Conservation (phyloP, 1,140 invertebrate genomes). For the Vanessa atalanta region DNA sequence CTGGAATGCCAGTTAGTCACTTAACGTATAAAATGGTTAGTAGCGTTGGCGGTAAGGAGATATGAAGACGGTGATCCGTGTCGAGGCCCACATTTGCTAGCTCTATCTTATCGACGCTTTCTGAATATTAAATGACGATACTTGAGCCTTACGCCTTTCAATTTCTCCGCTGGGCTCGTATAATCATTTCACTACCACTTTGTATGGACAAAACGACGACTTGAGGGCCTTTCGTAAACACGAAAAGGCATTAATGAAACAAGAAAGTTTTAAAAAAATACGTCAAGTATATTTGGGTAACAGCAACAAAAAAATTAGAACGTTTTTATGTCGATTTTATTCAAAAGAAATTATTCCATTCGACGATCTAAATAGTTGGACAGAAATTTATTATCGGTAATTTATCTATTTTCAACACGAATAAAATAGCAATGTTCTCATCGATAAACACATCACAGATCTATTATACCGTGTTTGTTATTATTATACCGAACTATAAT, state of each 20-base stretch:
- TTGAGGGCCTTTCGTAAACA: conserved; percentile 28
- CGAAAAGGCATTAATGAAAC: conserved; percentile 26
- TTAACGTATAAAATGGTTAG: conserved; percentile 7
- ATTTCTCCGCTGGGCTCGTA: conserved; percentile 52
- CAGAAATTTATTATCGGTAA: background rate
- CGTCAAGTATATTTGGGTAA: background rate
- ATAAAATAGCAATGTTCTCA: conserved; percentile 18
- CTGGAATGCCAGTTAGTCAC: background rate
- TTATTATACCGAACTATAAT: conserved; percentile 3
- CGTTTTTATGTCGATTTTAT: background rate
- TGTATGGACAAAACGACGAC: conserved; percentile 41
- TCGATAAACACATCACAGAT: conserved; percentile 10
- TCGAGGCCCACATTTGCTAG: conserved; percentile 64
- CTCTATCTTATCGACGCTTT: conserved; percentile 60
- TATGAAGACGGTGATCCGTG: conserved; percentile 48
- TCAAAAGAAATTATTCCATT: background rate
- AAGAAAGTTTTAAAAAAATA: conserved; percentile 20
- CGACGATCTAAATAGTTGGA: background rate
- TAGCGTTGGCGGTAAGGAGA: conserved; percentile 17
- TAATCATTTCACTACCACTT: conserved; percentile 39
- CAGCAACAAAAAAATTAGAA: background rate
- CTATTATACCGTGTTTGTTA: background rate
- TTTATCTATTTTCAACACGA: background rate
- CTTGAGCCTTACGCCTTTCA: conserved; percentile 56
- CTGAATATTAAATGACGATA: conserved; percentile 64